These are phyloP conservation scores for Caenorhabditis doughertyi DNA, from an alignment of 2,888 invertebrate genomes.

Conservation along the genomic window DNA sequence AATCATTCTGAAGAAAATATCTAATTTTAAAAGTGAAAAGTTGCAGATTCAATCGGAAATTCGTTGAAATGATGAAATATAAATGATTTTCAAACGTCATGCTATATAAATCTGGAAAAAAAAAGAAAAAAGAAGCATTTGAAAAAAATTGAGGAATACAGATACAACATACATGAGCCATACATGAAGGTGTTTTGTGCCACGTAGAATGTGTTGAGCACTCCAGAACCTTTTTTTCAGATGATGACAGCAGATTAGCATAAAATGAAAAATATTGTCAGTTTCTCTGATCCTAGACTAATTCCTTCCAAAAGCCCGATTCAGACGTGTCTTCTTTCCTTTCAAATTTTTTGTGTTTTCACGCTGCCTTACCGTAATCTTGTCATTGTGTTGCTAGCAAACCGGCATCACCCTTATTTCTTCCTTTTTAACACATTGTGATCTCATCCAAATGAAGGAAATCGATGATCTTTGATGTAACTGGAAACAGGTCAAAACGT, in stretches of 20 bases:
- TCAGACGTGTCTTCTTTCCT: background rate
- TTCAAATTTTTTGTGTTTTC: background rate
- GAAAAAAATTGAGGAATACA: background rate
- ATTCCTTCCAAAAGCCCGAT: no score
- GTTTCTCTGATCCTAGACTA: background rate
- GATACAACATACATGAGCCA: background rate
- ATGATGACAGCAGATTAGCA: no score
- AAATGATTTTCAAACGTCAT: slow-evolving; percentile 31
- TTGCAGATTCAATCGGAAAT: slow-evolving; percentile 28
- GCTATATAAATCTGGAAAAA: background rate
- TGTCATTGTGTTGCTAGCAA: slow-evolving; percentile 5
- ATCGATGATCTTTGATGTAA: slow-evolving; percentile 29
- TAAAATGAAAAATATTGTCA: background rate
- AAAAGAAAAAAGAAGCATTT: background rate
- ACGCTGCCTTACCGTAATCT: background rate
- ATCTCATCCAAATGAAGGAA: slow-evolving; percentile 18
- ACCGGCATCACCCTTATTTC: no score
- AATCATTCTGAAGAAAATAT: background rate
- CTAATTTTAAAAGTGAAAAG: background rate
- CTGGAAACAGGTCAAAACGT: slow-evolving; percentile 32
- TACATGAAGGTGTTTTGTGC: background rate
- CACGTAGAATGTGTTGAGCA: no score
- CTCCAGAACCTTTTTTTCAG: no score
- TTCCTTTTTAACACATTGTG: slow-evolving; percentile 27
- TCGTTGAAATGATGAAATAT: slow-evolving; percentile 18